Conservation (phyloP, 2,888 invertebrate species). For the Archaeoteleia sp. region DNA sequence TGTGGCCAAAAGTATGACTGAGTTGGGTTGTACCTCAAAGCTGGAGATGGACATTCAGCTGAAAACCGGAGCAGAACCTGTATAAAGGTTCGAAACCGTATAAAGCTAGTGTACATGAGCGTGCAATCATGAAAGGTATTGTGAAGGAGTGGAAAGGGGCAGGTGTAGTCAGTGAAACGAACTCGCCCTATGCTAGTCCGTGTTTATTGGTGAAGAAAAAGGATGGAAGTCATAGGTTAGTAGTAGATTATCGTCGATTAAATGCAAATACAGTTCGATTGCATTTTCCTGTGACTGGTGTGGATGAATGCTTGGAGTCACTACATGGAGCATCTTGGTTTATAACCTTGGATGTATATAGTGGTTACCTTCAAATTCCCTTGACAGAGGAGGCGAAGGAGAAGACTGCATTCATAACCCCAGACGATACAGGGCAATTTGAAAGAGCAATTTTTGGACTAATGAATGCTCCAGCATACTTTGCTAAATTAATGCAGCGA, state of each 20-base stretch:
- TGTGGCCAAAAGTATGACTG: too few species aligned
- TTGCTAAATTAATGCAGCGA: constrained; percentile 22
- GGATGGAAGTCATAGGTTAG: constrained; percentile 40
- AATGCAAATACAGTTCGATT: constrained; percentile 44
- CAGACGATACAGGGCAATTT: constrained; percentile 56
- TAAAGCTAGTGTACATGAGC: too few species aligned
- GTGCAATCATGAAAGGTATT: too few species aligned
- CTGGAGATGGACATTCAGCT: too few species aligned
- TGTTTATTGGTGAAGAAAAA: constrained; percentile 50
- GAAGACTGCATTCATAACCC: constrained; percentile 53
- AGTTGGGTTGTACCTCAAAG: too few species aligned
- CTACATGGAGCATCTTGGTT: constrained; percentile 37
- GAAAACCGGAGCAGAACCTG: too few species aligned
- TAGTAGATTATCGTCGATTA: constrained; percentile 49
- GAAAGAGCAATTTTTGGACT: constrained; percentile 58
- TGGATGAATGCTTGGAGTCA: constrained; percentile 50
- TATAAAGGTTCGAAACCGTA: too few species aligned
- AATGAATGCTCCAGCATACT: constrained; percentile 59
- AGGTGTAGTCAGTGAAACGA: too few species aligned
- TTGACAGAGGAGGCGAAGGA: constrained; percentile 31
- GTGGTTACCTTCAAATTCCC: constrained; percentile 46
- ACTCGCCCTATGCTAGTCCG: constrained; percentile 53
- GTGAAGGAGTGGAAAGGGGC: too few species aligned
- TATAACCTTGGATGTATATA: constrained; percentile 25
- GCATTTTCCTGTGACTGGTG: constrained; percentile 48